Evolutionary conservation across 2,888 invertebrate genomes (phyloP).

Genomic region (Drosophila greeni): DNA sequence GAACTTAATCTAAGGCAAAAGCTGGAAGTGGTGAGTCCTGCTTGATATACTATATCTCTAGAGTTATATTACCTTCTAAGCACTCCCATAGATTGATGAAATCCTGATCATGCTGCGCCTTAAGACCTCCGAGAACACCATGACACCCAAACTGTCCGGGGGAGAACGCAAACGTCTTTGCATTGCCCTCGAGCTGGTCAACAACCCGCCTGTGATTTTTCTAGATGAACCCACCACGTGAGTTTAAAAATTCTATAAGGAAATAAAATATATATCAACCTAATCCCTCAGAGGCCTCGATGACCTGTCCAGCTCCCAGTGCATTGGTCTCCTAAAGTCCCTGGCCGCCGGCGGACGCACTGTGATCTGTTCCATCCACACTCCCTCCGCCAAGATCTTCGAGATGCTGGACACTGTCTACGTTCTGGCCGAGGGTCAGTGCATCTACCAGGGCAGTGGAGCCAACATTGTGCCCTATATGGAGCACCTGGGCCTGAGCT

Average conservation of each 20-base stretch:
- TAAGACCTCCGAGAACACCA: constrained; percentile 85
- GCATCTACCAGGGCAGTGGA: constrained; percentile 91
- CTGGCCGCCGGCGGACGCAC: constrained; percentile 93
- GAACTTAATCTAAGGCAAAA: constrained; percentile 83
- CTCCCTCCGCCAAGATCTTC: constrained; percentile 96
- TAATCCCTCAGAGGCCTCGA: constrained; percentile 87
- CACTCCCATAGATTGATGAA: constrained; percentile 85
- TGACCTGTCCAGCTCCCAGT: constrained; percentile 93
- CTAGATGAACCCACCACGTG: constrained; percentile 98
- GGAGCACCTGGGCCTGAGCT: constrained; percentile 86
- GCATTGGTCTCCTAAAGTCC: constrained; percentile 89
- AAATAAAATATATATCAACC: not conserved
- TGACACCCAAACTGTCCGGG: constrained; percentile 88
- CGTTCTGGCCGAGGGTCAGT: constrained; percentile 91
- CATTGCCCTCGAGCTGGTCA: constrained; percentile 92
- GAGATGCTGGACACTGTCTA: constrained; percentile 95
- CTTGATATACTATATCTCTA: no score
- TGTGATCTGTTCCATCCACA: constrained; percentile 95
- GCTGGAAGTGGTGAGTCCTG: constrained; percentile 83
- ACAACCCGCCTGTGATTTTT: constrained; percentile 96
- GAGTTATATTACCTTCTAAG: constrained; percentile 52
- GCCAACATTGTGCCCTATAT: constrained; percentile 90
- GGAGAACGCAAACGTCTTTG: constrained; percentile 96
- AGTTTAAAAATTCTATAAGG: constrained; percentile 61
- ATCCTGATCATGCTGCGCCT: constrained; percentile 90